Conservation (phyloP, 2,797 vertebrate genomes). For the Iguana delicatissima region DNA sequence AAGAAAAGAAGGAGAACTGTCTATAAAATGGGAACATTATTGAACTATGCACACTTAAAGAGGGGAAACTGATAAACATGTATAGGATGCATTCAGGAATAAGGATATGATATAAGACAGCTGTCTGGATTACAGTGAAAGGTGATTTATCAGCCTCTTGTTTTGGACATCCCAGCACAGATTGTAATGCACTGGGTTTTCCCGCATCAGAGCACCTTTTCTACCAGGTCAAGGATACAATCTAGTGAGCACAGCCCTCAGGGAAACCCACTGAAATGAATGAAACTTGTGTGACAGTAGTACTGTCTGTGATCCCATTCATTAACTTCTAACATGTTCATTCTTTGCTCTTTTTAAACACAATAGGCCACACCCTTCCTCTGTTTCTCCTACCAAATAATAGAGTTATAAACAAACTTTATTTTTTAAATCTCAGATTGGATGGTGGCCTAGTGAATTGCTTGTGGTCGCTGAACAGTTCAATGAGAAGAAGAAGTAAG, state of each 20-base stretch:
- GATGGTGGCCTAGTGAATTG: not conserved
- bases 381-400: not conserved
- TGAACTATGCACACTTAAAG: not conserved
- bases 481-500: not conserved
- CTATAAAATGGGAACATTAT: not conserved
- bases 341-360: not conserved
- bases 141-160: not conserved
- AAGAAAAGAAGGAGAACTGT: not conserved
- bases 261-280: not conserved
- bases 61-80: no score
- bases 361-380: no score
- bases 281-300: not conserved
- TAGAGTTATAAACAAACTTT: not conserved
- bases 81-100: not conserved
- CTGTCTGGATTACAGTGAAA: not conserved
- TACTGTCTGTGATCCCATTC: not conserved
- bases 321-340: slow-evolving; percentile 6
- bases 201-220: not conserved
- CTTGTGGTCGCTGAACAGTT: not conserved
- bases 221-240: not conserved
- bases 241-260: not conserved
- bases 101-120: not conserved
- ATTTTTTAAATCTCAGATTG: slow-evolving; percentile 2
- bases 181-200: not conserved
- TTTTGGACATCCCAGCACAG: not conserved